phyloP scores from a whole-genome alignment of 2,113 vertebrate species.

The Lagenorhynchus albirostris region DNA sequence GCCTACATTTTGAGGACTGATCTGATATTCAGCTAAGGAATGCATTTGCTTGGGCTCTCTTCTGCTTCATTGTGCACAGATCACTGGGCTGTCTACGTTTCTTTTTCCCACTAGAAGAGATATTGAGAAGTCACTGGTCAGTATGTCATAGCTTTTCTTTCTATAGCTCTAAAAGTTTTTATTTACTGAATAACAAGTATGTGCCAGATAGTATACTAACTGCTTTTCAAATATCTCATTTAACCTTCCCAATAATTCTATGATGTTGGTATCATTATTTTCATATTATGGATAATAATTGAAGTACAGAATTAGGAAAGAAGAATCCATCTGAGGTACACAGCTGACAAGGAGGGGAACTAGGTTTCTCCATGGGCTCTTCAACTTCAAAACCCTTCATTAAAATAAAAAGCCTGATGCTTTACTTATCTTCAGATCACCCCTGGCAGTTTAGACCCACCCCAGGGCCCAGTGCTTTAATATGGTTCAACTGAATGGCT shows the following conservation, averaged over 20 bases:
- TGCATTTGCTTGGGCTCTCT: not conserved
- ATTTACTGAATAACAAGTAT: not conserved
- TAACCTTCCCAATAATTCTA: not conserved
- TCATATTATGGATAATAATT: not conserved
- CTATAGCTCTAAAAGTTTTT: not conserved
- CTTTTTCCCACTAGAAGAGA: not conserved
- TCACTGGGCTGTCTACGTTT: not conserved
- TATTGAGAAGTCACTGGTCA: not conserved
- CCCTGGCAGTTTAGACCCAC: not conserved
- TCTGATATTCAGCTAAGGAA: not conserved
- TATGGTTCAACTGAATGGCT: not conserved
- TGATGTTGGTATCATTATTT: not conserved
- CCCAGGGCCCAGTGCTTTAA: rapidly evolving
- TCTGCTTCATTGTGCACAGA: not conserved
- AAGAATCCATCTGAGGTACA: not conserved
- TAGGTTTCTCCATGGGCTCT: not conserved
- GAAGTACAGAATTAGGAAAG: not conserved
- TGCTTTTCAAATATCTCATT: not conserved
- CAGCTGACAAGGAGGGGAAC: not conserved
- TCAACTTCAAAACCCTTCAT: not conserved
- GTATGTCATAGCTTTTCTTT: not conserved
- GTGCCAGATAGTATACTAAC: not conserved
- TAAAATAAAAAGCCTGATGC: not conserved
- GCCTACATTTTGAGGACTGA: not conserved
- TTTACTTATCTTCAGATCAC: not conserved